Base-by-base conservation (phyloP, 2,113 vertebrate genomes). In the Puntigrus tetrazona region DNA sequence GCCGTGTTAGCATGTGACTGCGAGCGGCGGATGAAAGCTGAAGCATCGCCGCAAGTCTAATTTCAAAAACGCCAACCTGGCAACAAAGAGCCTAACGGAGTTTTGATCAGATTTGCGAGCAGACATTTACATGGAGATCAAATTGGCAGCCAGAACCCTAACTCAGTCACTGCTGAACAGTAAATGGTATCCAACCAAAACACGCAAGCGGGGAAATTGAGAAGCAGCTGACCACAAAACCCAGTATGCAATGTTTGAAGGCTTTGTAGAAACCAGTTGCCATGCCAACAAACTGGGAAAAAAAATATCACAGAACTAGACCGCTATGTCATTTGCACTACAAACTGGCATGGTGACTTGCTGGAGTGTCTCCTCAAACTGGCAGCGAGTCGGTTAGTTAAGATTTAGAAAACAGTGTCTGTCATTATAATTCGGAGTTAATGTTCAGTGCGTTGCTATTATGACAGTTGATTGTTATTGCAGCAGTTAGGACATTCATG, bases 261-360 rank as follows among this genome's bases (percentile, higher is more conserved):
- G 29, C 80, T 82, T 55, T 50, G 63, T 18, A 25, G 65, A 55
- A 82, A 18, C 65, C 47, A 72, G 80, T 82, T 70, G 65, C 47
- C 65, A 82, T 82, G 80, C 43, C 80, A 82, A 82, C 80, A 82
- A 70, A 82, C 80, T 82, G 80, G 65, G 4, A 16, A 31, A 45
- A 65, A 27, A 70, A 70, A 38, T 20, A 47, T 50, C 38, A 67
- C 57, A 80, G 78, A 67, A 50, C 29, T 25, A 70, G 61, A 81
- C 41, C 10, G 20, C 41, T 43, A 47, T 81, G 61, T 81, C 7
- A 43, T 81, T 59, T 55, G 31, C 29, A 70, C 29, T 25, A 70
- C 80, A 52, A 70, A 82, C 80, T 70, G 80, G 65, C 65, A 55
- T 13, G 27, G 2, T 25, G 7, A 55, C 29, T 70, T 70, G 65